Percentiles rank a stretch among this genome's conserved stretches.
Conservation (phyloP, 2,888 invertebrate genomes). For the Galerucella nymphaeae region DNA sequence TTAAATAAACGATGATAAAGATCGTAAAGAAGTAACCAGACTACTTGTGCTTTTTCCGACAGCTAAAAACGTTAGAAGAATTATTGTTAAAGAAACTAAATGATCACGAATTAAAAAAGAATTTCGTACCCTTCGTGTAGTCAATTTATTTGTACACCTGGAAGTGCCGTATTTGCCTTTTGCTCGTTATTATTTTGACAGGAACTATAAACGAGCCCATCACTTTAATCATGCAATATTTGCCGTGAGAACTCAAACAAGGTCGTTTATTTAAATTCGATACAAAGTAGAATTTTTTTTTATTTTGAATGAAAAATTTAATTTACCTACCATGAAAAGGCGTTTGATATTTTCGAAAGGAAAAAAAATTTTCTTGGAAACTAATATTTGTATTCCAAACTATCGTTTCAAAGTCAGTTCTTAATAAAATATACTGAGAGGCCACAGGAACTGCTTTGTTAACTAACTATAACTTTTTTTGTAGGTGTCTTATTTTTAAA, state of each 20-base stretch:
- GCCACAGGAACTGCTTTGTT: too few relatives aligned
- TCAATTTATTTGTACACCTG: conserved; percentile 25
- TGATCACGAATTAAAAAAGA: too few relatives aligned
- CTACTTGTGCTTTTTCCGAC: conserved; percentile 52
- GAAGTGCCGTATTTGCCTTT: conserved; percentile 39
- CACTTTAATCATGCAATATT: conserved; percentile 39
- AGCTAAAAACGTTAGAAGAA: conserved; percentile 50
- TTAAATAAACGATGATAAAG: conserved; percentile 73
- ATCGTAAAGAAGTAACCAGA: conserved; percentile 79
- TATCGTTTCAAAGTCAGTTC: background rate
- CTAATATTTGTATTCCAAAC: background rate
- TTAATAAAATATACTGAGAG: too few relatives aligned
- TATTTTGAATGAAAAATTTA: background rate
- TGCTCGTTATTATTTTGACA: conserved; percentile 34
- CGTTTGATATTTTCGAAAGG: background rate
- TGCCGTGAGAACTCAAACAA: conserved; percentile 22
- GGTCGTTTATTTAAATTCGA: conserved; percentile 23
- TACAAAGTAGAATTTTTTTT: background rate
- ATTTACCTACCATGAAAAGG: background rate
- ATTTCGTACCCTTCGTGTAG: conserved; percentile 18
- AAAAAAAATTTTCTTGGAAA: background rate
- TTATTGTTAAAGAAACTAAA: too few relatives aligned
- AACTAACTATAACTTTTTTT: too few relatives aligned
- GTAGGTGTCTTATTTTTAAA: too few relatives aligned
- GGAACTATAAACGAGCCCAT: conserved; percentile 34